Conservation (phyloP, 2,888 invertebrate species). For the Melieria picta region DNA sequence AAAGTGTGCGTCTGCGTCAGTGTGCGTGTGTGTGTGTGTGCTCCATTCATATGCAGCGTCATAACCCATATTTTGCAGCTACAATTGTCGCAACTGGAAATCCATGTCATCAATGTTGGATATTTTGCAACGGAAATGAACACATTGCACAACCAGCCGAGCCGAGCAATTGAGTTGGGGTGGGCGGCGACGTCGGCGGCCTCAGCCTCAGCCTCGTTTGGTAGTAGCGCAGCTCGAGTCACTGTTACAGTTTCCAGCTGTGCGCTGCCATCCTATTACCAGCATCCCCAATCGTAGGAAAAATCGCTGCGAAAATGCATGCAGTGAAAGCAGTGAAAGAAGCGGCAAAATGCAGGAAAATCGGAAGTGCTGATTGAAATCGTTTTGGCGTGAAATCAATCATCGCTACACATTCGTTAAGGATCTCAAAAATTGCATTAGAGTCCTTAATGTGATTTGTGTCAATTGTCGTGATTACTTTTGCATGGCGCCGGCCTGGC, state of each 20-base stretch:
- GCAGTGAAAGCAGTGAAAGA: slow-evolving; percentile 6
- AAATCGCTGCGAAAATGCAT: slow-evolving; percentile 26
- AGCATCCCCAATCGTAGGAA: neutral
- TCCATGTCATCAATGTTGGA: slow-evolving; percentile 33
- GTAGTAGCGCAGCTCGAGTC: no score
- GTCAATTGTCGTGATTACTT: slow-evolving; percentile 45
- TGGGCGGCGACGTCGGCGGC: no score
- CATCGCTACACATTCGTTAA: slow-evolving; percentile 53
- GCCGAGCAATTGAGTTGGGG: neutral
- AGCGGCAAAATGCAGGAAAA: slow-evolving; percentile 38
- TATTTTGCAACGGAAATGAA: slow-evolving; percentile 42
- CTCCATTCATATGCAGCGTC: slow-evolving; percentile 35
- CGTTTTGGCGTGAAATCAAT: slow-evolving; percentile 62
- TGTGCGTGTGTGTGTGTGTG: neutral
- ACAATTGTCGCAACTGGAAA: slow-evolving; percentile 20
- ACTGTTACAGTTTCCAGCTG: slow-evolving; percentile 17
- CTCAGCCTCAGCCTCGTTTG: no score
- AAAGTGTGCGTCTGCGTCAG: neutral
- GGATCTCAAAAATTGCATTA: slow-evolving; percentile 59
- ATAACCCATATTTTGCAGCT: slow-evolving; percentile 49
- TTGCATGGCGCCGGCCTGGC: neutral
- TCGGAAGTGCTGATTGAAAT: slow-evolving; percentile 61
- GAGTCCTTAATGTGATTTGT: slow-evolving; percentile 60
- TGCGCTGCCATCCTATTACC: neutral
- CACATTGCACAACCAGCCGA: slow-evolving; percentile 42